Base-by-base conservation (phyloP, 2,888 invertebrate species). In the Idaea dimidiata region DNA sequence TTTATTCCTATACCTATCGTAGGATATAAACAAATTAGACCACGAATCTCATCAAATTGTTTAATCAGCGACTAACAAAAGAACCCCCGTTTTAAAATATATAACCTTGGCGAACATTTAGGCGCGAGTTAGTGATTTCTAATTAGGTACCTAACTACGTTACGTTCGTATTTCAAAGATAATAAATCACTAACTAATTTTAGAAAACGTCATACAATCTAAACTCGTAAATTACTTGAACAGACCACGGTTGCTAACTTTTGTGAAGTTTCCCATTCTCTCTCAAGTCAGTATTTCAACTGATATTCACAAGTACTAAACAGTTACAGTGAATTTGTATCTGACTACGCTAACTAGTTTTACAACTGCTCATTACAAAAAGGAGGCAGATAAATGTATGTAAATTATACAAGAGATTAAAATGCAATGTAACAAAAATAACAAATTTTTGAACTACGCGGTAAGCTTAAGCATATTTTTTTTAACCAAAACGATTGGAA, bases 151-250 rank as follows among this genome's bases (percentile, higher is more conserved):
- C 16, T 16, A 16, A 10, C 16, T 16, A 16, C 18, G 56, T 56
- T 17, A 56, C 58, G 63, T 63, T 59, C 57, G 32, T 63, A 65
- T 65, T 65, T 59, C 16, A 56, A 31, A 74, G 74, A 73, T 75
- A 73, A 72, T 72, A 76, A 77, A 81, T 81, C 78, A 74, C 68
- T 74, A 80, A 80, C 76, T 81, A 80, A 81, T 83, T 80, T 79
- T 69, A 74, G 76, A 72, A 74, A 73, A 74, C 77, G 76, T 75
- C 72, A 74, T 71, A 68, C 71, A 72, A 71, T 14, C 77, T 75
- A 75, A 77, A 80, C 77, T 80, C 84, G 80, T 88, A 86, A 87
- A 88, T 88, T 83, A 84, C 76, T 77, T 78, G 79, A 76, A 74
- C 76, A 76, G 79, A 79, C 81, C 77, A 75, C 80, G 74, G 76